Base-by-base conservation (phyloP, 2,113 vertebrate species). In the Paracanthobrama guichenoti region DNA sequence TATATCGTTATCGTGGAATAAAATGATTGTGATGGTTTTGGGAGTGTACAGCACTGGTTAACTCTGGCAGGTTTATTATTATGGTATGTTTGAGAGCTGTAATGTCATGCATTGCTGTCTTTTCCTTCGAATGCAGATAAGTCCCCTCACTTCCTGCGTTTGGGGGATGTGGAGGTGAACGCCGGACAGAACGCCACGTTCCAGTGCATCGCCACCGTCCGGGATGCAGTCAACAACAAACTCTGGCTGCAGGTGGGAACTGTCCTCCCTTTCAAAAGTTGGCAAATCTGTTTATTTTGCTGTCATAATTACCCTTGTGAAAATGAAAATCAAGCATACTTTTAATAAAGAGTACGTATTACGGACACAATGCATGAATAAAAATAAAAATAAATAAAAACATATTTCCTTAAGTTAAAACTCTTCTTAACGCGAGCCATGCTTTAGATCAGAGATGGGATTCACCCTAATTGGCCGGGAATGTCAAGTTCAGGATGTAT, bases 81-180 rank as follows among this genome's bases (percentile, higher is more conserved):
- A 48, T 46, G 44, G 71, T 90, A 80, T 59, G 1, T 60, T 50
- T 90, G 50, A 85, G 67, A 84, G 28, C 16, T 90, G 42, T 87
- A 77, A 79, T 90, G 20, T 87, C 89, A 62, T 73, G 48, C 10
- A 2, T 20, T n/a, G 13, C 14, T 84, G 86, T 26, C 80, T 88
- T 39, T 86, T 42, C 76, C n/a, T 57, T 60, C 2, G 0, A 81
- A 85, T 89, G 77, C 89, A 99, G 98, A 99, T 94, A 99, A 99
- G 93, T 99, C 98, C 55, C 98, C 98, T 90, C 98, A 99, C 94
- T 99, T 99, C 88, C 94, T 99, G 91, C 97, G 98, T 74, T 94
- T 99, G 64, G 98, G 98, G 28, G 97, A 99, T 12, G 98, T 99
- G 77, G 98, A 99, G 95, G 98, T 99, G 88, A 99, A 99, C n/a